Conservation (phyloP, 2,888 invertebrate species). For the Acronicta psi region DNA sequence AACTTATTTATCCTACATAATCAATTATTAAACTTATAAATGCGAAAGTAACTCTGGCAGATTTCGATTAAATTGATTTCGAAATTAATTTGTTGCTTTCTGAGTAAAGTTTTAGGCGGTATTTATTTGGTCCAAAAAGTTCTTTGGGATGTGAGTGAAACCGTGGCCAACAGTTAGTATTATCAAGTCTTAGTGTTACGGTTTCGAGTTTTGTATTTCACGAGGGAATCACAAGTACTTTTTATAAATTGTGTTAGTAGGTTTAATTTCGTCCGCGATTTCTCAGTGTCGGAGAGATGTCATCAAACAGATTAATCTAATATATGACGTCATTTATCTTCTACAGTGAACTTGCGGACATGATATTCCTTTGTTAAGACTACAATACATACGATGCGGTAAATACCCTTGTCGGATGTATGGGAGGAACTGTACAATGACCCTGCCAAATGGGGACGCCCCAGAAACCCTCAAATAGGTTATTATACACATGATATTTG, state of each 20-base stretch:
- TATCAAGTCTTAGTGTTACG: not conserved
- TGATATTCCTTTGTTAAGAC: conserved; percentile 23
- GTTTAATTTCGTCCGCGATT: conserved; percentile 58
- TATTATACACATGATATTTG: conserved; percentile 63
- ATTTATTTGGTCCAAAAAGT: too few species aligned
- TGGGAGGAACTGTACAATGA: conserved; percentile 62
- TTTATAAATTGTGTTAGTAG: conserved; percentile 47
- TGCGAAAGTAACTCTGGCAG: too few species aligned
- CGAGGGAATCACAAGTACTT: conserved; percentile 53
- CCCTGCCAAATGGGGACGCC: conserved; percentile 66
- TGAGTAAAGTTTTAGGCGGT: too few species aligned
- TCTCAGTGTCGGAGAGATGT: conserved; percentile 52
- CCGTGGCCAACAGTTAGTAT: too few species aligned
- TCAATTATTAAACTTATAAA: too few species aligned
- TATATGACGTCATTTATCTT: conserved; percentile 28
- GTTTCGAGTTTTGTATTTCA: conserved; percentile 43
- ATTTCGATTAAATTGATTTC: too few species aligned
- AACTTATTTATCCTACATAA: too few species aligned
- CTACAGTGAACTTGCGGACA: conserved; percentile 15
- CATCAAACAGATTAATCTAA: conserved; percentile 33
- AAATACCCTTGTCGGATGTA: conserved; percentile 53
- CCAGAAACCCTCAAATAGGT: conserved; percentile 67
- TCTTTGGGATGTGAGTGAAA: too few species aligned
- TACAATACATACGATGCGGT: conserved; percentile 21
- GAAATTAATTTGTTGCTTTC: too few species aligned